These are phyloP conservation scores for Stigmatopora argus DNA, from an alignment of 2,113 vertebrate species.

Conservation along the genomic window DNA sequence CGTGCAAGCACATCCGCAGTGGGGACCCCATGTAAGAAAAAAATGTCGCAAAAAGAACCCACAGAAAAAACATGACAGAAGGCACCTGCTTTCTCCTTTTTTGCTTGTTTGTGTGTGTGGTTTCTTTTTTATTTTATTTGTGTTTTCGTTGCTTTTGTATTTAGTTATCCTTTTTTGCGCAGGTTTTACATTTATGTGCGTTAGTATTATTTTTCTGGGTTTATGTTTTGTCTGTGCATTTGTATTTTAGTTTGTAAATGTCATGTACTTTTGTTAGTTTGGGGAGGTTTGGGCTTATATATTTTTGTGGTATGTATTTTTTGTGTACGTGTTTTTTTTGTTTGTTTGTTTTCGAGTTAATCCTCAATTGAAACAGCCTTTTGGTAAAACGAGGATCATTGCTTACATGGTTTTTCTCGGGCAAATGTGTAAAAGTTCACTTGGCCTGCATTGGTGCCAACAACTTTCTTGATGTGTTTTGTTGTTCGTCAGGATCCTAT, in stretches of 20 bases:
- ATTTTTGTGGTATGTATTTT: neutral
- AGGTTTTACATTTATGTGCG: no score
- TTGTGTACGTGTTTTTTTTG: neutral
- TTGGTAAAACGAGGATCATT: neutral
- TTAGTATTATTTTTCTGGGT: no score
- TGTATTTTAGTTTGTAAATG: neutral
- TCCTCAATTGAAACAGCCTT: neutral
- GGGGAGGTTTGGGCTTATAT: neutral
- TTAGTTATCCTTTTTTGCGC: neutral
- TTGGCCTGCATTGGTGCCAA: neutral
- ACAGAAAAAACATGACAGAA: neutral
- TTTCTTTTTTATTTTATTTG: neutral
- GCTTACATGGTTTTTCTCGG: neutral
- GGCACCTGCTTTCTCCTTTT: neutral
- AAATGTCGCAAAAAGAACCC: neutral
- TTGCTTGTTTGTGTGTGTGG: neutral
- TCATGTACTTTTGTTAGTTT: no score
- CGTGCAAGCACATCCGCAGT: slow-evolving; percentile 92
- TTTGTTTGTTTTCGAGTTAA: neutral
- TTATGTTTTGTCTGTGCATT: no score
- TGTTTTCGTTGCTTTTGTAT: neutral
- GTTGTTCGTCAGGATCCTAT: slow-evolving; percentile 80
- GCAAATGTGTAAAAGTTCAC: neutral
- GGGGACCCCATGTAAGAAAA: slow-evolving; percentile 91
- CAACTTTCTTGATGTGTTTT: neutral